Evolutionary conservation across 2,113 vertebrate genomes (phyloP), one percentile per base, ranked within the genome.

Genomic region (Meriones unguiculatus): DNA sequence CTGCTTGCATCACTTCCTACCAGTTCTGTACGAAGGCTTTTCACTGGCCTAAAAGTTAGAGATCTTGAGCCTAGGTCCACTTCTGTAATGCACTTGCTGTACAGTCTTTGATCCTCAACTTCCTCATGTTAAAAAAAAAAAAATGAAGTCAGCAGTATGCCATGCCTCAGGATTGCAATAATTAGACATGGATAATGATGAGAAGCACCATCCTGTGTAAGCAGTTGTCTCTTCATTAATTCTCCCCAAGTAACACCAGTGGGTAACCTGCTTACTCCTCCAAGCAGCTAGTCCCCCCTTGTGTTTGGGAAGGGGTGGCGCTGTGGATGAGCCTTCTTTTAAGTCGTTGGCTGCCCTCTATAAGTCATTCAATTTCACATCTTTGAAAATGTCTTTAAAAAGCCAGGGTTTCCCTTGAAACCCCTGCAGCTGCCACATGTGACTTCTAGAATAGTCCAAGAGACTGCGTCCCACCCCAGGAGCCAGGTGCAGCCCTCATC

Each of bases 121-220:
- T 93, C 84, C 90, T 78, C 69, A 17, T 87, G 20, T 96, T 46
- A 46, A 46, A 46, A 46, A 46, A 46, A 46, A 62, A 78, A 91
- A 77, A 84, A 54, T 3, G 35, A 93, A 52, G 72, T 6, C 38
- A 59, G 15, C 54, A 30, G 0, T 7, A 50, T 18, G 14, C 20
- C 30, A 2, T 22, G 35, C 41, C 20, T 10, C 38, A 38, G 84
- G 82, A 59, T 0, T 14, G 13, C 11, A 82, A 14, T 65, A 54
- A 0, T 5, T 3, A 1, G 13, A 0, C 25, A 14, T 5, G 38
- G 38, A 0, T 22, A 20, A 6, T 1, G 52, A 30, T 4, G 13
- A 1, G 67, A 81, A 18, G 52, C 22, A 3, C 57, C 1, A 0
- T 1, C 0, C 76, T 30, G 80, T 17, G 25, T 8, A 13, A n/a